Conservation (phyloP, 2,113 vertebrate species). For the Mus musculus region GRCm39 chr14:80711001-80711500, state of each 20-base stretch:
- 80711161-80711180: background rate
- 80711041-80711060: background rate
- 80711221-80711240: background rate
- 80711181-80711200: background rate
- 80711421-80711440: background rate
- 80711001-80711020: background rate
- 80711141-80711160: slow-evolving; percentile 1
- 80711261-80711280: background rate
- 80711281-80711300: background rate
- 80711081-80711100: background rate
- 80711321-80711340: background rate
- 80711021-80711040: background rate
- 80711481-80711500: background rate
- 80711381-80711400: background rate
- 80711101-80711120: background rate
- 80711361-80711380: background rate
- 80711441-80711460: background rate
- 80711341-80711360: slow-evolving; percentile 3
- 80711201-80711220: background rate
- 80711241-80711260: background rate
- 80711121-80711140: background rate
- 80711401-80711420: background rate
- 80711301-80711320: background rate
- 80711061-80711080: slow-evolving; percentile 29
- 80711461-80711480: background rate